These are phyloP conservation scores for Trypoxylon attenuatum DNA, from an alignment of 2,888 invertebrate species.

Conservation along the genomic window DNA sequence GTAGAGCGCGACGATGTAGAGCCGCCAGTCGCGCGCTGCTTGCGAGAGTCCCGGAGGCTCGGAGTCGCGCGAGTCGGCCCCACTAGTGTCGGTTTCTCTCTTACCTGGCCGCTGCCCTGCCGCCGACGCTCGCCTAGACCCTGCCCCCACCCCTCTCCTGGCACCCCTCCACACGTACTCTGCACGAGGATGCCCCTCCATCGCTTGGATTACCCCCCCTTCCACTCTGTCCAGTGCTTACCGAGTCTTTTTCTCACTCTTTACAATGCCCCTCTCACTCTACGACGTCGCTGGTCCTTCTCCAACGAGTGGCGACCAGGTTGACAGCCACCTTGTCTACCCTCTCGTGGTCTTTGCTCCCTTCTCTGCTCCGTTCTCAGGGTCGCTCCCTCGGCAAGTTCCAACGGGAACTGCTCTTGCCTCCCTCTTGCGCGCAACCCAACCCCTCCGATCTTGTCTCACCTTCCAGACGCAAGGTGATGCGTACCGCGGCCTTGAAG, in stretches of 20 bases:
- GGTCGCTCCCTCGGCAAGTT: too few relatives aligned
- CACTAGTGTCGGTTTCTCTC: slow-evolving; percentile 69
- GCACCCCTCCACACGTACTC: slow-evolving; percentile 66
- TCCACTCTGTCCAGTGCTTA: slow-evolving; percentile 31
- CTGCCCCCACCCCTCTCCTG: slow-evolving; percentile 63
- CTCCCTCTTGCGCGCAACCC: too few relatives aligned
- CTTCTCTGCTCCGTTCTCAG: too few relatives aligned
- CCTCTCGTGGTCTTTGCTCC: too few relatives aligned
- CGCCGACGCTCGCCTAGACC: slow-evolving; percentile 64
- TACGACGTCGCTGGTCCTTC: too few relatives aligned
- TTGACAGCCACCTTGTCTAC: too few relatives aligned
- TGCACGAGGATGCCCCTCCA: slow-evolving; percentile 67
- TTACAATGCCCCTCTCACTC: slow-evolving; percentile 11
- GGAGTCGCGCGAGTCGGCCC: slow-evolving; percentile 71
- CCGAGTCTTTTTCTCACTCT: slow-evolving; percentile 19
- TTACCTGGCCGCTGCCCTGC: slow-evolving; percentile 68
- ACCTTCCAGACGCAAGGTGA: too few relatives aligned
- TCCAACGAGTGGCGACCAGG: too few relatives aligned
- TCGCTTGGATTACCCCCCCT: slow-evolving; percentile 37
- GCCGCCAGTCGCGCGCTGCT: slow-evolving; percentile 33
- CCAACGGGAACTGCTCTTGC: too few relatives aligned
- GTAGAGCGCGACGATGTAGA: slow-evolving; percentile 41
- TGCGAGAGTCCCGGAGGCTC: slow-evolving; percentile 53
- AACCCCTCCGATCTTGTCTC: too few relatives aligned
- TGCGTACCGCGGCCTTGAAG: too few relatives aligned